These are phyloP conservation scores for Thymelicus lineola DNA, from an alignment of 2,888 invertebrate species.

Conservation along the genomic window DNA sequence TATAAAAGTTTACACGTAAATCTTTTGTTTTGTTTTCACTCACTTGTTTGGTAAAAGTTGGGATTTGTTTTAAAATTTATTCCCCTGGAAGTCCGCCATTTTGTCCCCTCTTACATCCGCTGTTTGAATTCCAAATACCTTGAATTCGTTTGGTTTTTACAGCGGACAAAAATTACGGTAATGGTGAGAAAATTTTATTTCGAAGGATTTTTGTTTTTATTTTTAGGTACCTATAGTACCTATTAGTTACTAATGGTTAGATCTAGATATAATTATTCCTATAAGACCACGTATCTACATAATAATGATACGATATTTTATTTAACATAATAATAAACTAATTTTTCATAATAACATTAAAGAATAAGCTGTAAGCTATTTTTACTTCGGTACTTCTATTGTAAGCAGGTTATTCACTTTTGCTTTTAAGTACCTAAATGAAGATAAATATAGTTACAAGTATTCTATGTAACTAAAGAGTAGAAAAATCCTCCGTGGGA, in stretches of 20 bases:
- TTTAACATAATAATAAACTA: too few relatives aligned
- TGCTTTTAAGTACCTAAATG: too few relatives aligned
- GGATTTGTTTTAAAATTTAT: conserved; percentile 81
- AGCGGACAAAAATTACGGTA: conserved; percentile 39
- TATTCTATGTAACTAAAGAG: too few relatives aligned
- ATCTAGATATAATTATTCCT: too few relatives aligned
- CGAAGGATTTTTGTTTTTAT: conserved; percentile 7
- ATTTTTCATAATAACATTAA: too few relatives aligned
- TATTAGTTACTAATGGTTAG: background rate
- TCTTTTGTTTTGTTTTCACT: conserved; percentile 74
- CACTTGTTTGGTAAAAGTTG: conserved; percentile 72
- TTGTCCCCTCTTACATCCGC: conserved; percentile 70
- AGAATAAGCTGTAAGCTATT: too few relatives aligned
- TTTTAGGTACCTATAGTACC: background rate
- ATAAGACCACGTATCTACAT: too few relatives aligned
- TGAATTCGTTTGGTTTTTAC: conserved; percentile 39
- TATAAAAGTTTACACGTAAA: conserved; percentile 74
- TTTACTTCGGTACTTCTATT: too few relatives aligned
- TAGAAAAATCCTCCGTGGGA: too few relatives aligned
- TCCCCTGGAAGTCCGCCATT: conserved; percentile 64
- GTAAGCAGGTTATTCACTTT: too few relatives aligned
- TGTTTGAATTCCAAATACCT: conserved; percentile 74
- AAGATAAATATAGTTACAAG: too few relatives aligned
- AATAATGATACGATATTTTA: too few relatives aligned
- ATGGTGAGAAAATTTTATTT: conserved; percentile 43